Evolutionary conservation across 2,888 invertebrate species (phyloP).

Genomic region (Chrysina gloriosa): DNA sequence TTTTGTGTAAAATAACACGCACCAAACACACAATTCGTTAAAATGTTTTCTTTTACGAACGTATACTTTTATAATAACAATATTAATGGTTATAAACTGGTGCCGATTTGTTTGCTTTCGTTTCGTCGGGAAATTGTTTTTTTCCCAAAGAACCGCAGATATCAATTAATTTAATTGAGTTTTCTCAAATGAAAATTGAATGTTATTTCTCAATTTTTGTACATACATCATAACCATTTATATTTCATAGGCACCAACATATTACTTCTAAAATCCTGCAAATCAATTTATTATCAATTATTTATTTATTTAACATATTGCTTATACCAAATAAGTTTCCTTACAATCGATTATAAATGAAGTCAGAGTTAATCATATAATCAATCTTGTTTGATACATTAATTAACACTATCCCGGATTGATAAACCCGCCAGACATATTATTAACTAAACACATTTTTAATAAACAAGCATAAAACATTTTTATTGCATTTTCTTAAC

Average conservation of each 20-base stretch:
- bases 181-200: not conserved
- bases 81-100: slow-evolving; percentile 36
- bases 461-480: not conserved
- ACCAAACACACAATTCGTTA: slow-evolving; percentile 48
- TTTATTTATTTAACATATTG: too few relatives aligned
- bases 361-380: too few relatives aligned
- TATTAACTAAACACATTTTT: not conserved
- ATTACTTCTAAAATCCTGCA: too few relatives aligned
- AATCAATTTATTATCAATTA: too few relatives aligned
- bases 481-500: too few relatives aligned
- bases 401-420: too few relatives aligned
- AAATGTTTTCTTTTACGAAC: slow-evolving; percentile 53
- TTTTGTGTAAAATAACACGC: slow-evolving; percentile 64
- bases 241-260: too few relatives aligned
- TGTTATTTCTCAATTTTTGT: too few relatives aligned
- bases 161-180: slow-evolving; percentile 40
- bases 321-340: too few relatives aligned
- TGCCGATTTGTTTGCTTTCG: slow-evolving; percentile 43
- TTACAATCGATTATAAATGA: too few relatives aligned
- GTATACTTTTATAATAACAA: slow-evolving; percentile 41
- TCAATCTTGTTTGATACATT: too few relatives aligned
- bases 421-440: not conserved
- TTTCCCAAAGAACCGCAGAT: slow-evolving; percentile 22
- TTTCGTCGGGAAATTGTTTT: slow-evolving; percentile 35
- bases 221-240: too few relatives aligned